Conservation (phyloP, 2,888 invertebrate genomes). For the Gortyna flavago region DNA sequence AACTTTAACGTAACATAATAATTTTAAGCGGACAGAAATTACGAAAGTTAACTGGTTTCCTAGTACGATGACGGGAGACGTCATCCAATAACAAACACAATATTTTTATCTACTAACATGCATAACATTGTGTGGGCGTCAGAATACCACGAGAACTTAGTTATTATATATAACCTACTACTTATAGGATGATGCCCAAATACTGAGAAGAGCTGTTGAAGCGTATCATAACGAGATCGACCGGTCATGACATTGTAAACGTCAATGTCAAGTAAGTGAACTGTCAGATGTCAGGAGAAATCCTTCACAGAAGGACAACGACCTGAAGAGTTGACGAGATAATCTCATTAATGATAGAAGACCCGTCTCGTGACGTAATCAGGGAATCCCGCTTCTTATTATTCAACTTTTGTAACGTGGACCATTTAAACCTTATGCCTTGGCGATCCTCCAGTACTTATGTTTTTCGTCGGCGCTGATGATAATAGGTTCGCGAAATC, state of each 20-base stretch:
- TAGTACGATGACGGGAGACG: constrained; percentile 1
- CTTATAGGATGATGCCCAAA: constrained; percentile 27
- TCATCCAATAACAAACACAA: constrained; percentile 27
- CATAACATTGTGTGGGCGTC: constrained; percentile 14
- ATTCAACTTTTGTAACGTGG: constrained; percentile 51
- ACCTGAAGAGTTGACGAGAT: constrained; percentile 14
- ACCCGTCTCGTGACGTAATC: constrained; percentile 43
- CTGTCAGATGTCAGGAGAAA: constrained; percentile 4
- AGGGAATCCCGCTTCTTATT: constrained; percentile 53
- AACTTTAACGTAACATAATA: not conserved
- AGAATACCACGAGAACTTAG: constrained; percentile 25
- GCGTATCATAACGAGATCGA: constrained; percentile 19
- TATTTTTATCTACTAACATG: constrained; percentile 12
- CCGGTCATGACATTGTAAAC: constrained; percentile 46
- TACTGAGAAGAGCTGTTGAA: constrained; percentile 31
- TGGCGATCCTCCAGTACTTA: constrained; percentile 58
- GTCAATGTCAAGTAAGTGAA: constrained; percentile 34
- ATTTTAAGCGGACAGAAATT: not conserved
- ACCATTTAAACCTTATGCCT: constrained; percentile 43
- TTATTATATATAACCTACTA: constrained; percentile 17
- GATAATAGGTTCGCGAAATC: constrained; percentile 63
- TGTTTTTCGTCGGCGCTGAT: constrained; percentile 50
- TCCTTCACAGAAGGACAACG: constrained; percentile 1
- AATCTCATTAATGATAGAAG: constrained; percentile 35
- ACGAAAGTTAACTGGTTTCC: not conserved